These are phyloP conservation scores for Cephus spinipes DNA, from an alignment of 2,888 invertebrate species.

Conservation along the genomic window DNA sequence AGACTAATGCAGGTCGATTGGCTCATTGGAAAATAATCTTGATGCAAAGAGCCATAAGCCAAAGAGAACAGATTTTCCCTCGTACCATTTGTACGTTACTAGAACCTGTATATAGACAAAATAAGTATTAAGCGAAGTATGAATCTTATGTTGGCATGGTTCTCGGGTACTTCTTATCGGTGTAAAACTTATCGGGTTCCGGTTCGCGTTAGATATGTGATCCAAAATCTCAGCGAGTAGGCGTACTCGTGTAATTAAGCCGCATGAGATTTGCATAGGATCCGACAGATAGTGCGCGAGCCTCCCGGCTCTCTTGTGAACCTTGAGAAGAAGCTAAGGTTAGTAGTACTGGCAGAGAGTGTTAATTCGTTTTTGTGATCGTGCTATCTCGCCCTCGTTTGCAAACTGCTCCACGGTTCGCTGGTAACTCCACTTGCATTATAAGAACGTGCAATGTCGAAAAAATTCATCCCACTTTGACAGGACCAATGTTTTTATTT, in stretches of 20 bases:
- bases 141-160: too few relatives aligned
- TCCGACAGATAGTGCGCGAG: slow-evolving; percentile 52
- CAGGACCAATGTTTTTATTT: too few relatives aligned
- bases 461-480: too few relatives aligned
- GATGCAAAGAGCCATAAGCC: too few relatives aligned
- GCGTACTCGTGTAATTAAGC: slow-evolving; percentile 64
- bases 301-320: slow-evolving; percentile 26
- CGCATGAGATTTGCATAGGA: slow-evolving; percentile 64
- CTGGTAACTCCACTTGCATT: too few relatives aligned
- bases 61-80: too few relatives aligned
- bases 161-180: slow-evolving; percentile 40
- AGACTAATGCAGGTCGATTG: too few relatives aligned
- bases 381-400: slow-evolving; percentile 25
- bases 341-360: slow-evolving; percentile 46
- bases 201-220: slow-evolving; percentile 55
- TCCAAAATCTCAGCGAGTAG: slow-evolving; percentile 56
- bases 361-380: slow-evolving; percentile 53
- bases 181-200: slow-evolving; percentile 47
- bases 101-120: too few relatives aligned
- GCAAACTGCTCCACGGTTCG: not conserved
- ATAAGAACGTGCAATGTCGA: too few relatives aligned
- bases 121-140: too few relatives aligned
- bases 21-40: too few relatives aligned
- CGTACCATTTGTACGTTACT: too few relatives aligned
- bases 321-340: slow-evolving; percentile 46